phyloP scores from a whole-genome alignment of 2,113 vertebrate genomes.

The Ictalurus furcatus region DNA sequence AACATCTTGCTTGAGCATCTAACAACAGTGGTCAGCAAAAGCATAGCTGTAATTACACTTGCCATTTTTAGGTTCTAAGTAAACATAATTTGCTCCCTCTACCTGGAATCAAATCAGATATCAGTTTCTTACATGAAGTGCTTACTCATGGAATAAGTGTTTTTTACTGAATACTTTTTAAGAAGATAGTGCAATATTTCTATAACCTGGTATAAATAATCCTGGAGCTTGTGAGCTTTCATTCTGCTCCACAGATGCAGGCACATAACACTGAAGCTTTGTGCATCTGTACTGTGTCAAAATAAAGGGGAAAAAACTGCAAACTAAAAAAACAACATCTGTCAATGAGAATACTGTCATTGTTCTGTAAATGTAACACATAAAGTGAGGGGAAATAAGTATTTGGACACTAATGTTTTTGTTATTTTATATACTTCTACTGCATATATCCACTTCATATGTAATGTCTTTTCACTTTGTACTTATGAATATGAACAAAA shows the following conservation, averaged over 20 bases:
- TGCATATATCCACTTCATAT: neutral
- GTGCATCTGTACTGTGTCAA: neutral
- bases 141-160: neutral
- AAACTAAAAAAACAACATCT: neutral
- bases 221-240: neutral
- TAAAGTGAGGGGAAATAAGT: neutral
- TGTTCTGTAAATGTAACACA: neutral
- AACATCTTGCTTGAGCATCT: neutral
- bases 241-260: neutral
- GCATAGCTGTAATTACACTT: neutral
- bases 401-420: neutral
- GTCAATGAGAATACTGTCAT: neutral
- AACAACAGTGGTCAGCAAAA: conserved; percentile 9
- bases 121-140: neutral
- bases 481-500: neutral
- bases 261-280: neutral
- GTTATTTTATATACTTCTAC: neutral
- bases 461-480: neutral
- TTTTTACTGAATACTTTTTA: neutral
- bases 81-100: neutral
- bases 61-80: neutral
- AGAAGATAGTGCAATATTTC: neutral
- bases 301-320: neutral
- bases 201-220: neutral
- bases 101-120: neutral